phyloP scores from a whole-genome alignment of 2,797 vertebrate genomes.

The Coccyzus lansbergi region DNA sequence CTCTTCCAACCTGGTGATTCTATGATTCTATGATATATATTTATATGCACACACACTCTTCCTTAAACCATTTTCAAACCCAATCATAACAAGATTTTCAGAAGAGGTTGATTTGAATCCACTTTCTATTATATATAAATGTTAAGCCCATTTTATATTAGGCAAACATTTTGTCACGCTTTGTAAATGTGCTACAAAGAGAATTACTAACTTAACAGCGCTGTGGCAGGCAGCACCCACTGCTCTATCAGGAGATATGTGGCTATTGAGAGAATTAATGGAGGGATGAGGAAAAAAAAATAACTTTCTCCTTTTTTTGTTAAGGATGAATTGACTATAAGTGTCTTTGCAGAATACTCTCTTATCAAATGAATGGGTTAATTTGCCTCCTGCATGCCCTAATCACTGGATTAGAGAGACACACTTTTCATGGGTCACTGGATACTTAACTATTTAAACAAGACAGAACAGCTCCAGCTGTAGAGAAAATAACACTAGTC shows the following conservation, averaged over 20 bases:
- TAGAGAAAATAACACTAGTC: not conserved
- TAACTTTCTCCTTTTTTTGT: not conserved
- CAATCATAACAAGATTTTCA: not conserved
- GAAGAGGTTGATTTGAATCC: not conserved
- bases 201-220: not conserved
- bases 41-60: not conserved
- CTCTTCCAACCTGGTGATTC: too few relatives aligned
- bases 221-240: not conserved
- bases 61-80: not conserved
- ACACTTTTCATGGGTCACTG: not conserved
- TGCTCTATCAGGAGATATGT: not conserved
- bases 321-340: not conserved
- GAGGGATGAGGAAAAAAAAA: not conserved
- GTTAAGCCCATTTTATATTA: not conserved
- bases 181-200: not conserved
- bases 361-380: not conserved
- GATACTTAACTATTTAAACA: constrained; percentile 46
- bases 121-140: not conserved
- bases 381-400: constrained; percentile 1
- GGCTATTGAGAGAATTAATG: not conserved
- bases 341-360: not conserved
- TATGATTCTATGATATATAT: too few relatives aligned
- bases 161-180: not conserved
- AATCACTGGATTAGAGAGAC: not conserved
- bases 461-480: not conserved